Evolutionary conservation across 2,113 vertebrate genomes (phyloP).

Genomic region (Menura novaehollandiae): DNA sequence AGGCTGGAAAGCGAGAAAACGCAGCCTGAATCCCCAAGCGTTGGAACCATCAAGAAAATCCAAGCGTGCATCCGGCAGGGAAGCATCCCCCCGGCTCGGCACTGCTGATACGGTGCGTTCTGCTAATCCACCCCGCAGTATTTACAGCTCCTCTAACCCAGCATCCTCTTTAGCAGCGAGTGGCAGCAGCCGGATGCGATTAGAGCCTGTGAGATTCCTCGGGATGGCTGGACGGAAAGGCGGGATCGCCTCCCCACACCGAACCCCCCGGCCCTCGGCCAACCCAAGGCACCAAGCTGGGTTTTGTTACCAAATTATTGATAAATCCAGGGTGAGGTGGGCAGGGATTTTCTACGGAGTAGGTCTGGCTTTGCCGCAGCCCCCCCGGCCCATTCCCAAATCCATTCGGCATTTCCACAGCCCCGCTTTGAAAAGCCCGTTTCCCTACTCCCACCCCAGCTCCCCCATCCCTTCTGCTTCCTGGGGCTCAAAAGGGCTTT

Average conservation of each 20-base stretch:
- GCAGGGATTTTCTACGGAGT: neutral
- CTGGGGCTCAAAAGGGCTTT: neutral
- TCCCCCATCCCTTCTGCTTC: neutral
- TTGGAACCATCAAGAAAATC: neutral
- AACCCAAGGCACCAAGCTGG: fast-evolving
- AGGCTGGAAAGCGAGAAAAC: neutral
- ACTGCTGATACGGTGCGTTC: neutral
- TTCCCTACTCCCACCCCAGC: fast-evolving
- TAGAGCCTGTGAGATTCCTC: neutral
- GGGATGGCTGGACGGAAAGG: neutral
- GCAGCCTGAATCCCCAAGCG: neutral
- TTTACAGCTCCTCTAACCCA: neutral
- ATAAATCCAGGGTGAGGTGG: neutral
- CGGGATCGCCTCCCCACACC: fast-evolving
- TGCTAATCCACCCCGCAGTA: neutral
- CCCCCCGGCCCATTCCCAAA: fast-evolving
- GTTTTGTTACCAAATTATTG: neutral
- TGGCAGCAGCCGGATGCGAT: neutral
- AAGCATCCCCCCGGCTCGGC: neutral
- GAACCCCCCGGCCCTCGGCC: fast-evolving
- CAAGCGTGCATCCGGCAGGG: neutral
- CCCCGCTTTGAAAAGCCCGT: fast-evolving
- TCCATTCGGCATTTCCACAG: neutral
- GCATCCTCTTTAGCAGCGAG: neutral
- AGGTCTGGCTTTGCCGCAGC: neutral